Conservation (phyloP, 1,140 invertebrate species). For the Reticulitermes speratus region DNA sequence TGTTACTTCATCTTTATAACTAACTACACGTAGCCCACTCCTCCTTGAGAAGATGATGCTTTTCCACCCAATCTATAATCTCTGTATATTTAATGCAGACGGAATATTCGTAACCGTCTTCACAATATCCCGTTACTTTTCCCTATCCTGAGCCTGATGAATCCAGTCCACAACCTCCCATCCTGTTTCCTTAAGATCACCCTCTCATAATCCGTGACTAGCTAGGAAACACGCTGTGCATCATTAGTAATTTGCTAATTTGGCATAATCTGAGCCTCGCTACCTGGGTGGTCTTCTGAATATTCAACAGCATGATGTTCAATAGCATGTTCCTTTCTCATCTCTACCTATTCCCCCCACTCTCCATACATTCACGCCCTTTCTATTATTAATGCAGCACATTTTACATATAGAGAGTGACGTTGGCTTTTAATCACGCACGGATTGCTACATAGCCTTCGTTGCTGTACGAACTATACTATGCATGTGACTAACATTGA, state of each 20-base stretch:
- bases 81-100: no score
- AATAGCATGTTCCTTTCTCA: not conserved
- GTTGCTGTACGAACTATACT: no score
- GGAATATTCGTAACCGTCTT: no score
- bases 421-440: not conserved
- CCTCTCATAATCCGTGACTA: not conserved
- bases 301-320: not conserved
- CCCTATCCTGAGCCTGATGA: no score
- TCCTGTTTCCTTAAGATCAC: not conserved
- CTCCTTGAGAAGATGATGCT: no score
- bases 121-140: no score
- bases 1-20: no score
- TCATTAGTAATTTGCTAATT: not conserved
- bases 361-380: not conserved
- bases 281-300: not conserved
- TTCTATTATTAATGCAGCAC: not conserved
- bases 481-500: no score
- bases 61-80: no score
- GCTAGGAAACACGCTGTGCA: not conserved
- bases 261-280: not conserved
- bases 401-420: not conserved
- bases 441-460: not conserved
- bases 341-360: not conserved
- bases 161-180: no score
- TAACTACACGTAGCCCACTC: no score